phyloP scores from a whole-genome alignment of 2,113 vertebrate species.

The Nibea coibor region DNA sequence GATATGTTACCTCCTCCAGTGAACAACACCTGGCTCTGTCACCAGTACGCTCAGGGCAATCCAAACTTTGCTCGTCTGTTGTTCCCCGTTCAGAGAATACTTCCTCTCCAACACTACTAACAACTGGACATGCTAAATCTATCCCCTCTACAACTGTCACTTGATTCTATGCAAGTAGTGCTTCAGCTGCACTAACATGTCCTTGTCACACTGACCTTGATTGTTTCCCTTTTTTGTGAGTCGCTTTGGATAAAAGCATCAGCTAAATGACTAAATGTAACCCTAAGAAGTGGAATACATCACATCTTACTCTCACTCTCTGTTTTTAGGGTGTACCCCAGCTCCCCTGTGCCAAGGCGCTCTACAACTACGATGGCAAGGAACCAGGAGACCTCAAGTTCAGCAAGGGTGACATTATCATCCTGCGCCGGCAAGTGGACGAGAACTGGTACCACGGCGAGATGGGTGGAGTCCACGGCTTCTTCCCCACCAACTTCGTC shows the following conservation, averaged over 20 bases:
- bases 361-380: constrained; percentile 99
- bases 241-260: no score
- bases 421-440: constrained; percentile 97
- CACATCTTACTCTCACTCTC: background rate
- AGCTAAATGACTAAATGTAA: no score
- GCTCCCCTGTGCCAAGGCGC: constrained; percentile 97
- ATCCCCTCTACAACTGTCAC: no score
- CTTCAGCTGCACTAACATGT: no score
- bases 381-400: constrained; percentile 98
- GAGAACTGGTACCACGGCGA: constrained; percentile 99
- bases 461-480: constrained; percentile 95
- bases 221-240: background rate
- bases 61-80: no score
- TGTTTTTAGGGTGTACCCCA: constrained; percentile 90
- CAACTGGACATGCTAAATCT: no score
- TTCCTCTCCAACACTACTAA: no score
- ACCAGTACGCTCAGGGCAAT: no score
- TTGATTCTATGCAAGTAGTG: no score
- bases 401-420: constrained; percentile 96
- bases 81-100: no score
- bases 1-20: no score
- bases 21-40: background rate
- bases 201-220: background rate
- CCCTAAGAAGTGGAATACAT: background rate
- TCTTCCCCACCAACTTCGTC: constrained; percentile 98